These are phyloP conservation scores for Augiades crinisus DNA, from an alignment of 2,888 invertebrate genomes.

Conservation along the genomic window DNA sequence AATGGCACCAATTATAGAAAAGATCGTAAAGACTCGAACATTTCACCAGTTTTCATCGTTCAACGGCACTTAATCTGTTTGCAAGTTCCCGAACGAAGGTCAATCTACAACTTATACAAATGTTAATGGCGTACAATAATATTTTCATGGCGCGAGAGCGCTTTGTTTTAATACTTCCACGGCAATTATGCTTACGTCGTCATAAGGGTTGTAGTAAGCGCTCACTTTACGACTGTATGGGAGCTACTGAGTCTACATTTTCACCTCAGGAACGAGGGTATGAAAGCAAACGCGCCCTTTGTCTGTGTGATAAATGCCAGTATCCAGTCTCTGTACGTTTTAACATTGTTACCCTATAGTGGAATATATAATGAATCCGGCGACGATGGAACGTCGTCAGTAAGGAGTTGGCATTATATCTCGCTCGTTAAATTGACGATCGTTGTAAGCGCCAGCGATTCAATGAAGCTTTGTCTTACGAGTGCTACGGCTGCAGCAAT, in stretches of 20 bases:
- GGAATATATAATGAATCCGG: slow-evolving; percentile 30
- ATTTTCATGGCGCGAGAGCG: slow-evolving; percentile 9
- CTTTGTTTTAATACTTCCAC: slow-evolving; percentile 21
- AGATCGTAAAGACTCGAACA: slow-evolving; percentile 33
- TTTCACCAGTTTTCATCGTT: slow-evolving; percentile 40
- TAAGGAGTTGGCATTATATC: slow-evolving; percentile 41
- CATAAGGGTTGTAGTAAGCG: slow-evolving; percentile 22
- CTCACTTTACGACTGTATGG: slow-evolving; percentile 24
- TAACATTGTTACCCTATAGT: slow-evolving; percentile 33
- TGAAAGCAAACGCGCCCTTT: slow-evolving; percentile 31
- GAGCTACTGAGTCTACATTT: slow-evolving; percentile 19
- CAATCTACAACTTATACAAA: slow-evolving; percentile 20
- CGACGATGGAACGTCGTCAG: slow-evolving; percentile 23
- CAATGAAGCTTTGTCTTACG: slow-evolving; percentile 60
- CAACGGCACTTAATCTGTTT: slow-evolving; percentile 42
- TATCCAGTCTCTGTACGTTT: slow-evolving; percentile 30
- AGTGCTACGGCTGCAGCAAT: slow-evolving; percentile 47
- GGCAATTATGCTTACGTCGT: slow-evolving; percentile 22
- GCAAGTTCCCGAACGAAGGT: slow-evolving; percentile 30
- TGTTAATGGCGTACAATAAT: slow-evolving; percentile 10
- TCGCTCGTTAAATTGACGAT: slow-evolving; percentile 66
- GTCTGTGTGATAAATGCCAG: slow-evolving; percentile 32
- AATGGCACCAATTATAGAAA: slow-evolving; percentile 59
- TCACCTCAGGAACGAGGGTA: slow-evolving; percentile 25
- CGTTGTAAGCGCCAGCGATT: slow-evolving; percentile 52